Conservation (phyloP, 2,797 vertebrate species). For the Alcedo quadribrachys region DNA sequence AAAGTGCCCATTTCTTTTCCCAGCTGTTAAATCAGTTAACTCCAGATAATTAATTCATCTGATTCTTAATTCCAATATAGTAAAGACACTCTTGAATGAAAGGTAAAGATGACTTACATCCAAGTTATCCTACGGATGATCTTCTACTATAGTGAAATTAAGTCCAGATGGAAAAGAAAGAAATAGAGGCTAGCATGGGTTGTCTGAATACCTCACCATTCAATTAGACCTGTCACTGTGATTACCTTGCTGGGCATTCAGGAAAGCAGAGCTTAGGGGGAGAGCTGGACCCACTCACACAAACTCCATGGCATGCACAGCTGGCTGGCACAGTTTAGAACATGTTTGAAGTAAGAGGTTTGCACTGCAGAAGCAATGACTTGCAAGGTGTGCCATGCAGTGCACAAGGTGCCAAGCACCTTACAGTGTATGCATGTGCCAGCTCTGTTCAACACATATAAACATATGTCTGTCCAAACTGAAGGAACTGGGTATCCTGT, state of each 20-base stretch:
- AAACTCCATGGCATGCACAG: accelerated
- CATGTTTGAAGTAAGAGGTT: accelerated
- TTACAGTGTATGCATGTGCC: accelerated
- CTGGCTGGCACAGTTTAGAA: not conserved
- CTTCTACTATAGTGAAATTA: not conserved
- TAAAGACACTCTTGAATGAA: not conserved
- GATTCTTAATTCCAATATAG: not conserved
- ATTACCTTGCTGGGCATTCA: not conserved
- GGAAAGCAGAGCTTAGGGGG: not conserved
- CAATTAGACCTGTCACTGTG: not conserved
- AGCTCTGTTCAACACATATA: accelerated
- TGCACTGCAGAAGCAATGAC: not conserved
- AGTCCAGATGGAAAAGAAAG: not conserved
- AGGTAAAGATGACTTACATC: not conserved
- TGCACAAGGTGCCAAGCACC: no score
- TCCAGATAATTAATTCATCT: not conserved
- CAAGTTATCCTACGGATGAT: not conserved
- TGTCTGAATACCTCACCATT: not conserved
- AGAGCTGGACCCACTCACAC: not conserved
- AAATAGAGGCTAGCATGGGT: accelerated
- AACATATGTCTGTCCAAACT: accelerated
- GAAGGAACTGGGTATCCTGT: not conserved
- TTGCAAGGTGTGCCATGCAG: not conserved
- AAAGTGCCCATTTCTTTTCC: not conserved
- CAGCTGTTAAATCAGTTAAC: not conserved